Percentiles rank a stretch among this genome's conserved stretches.
Conservation (phyloP, 2,888 invertebrate species). For the Meiosimyza decipiens region DNA sequence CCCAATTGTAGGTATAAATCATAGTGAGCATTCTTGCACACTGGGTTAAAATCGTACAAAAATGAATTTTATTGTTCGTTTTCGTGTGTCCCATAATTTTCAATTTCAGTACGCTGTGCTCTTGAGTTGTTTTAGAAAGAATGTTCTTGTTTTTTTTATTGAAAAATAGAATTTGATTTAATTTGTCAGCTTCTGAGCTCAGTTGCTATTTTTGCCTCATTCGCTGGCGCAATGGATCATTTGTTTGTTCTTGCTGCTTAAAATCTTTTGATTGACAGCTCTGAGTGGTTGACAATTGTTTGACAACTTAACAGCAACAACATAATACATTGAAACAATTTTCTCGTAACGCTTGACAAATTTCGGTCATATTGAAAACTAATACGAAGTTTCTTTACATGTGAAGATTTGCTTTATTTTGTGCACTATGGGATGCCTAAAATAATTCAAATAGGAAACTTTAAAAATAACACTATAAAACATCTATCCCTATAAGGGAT, state of each 20-base stretch:
- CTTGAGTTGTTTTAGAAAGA: neutral
- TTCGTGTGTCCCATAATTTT: too few species aligned
- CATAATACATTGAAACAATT: slow-evolving; percentile 51
- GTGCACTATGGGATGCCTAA: neutral
- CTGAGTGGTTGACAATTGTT: slow-evolving; percentile 65
- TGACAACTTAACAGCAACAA: slow-evolving; percentile 56
- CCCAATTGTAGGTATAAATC: slow-evolving; percentile 36
- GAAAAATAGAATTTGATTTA: slow-evolving; percentile 33
- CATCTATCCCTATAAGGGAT: too few species aligned
- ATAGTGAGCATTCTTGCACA: slow-evolving; percentile 22
- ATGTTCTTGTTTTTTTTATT: neutral
- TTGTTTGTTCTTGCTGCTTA: slow-evolving; percentile 30
- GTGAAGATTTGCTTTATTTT: neutral
- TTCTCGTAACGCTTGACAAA: slow-evolving; percentile 64
- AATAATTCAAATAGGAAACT: neutral
- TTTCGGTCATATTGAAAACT: slow-evolving; percentile 50
- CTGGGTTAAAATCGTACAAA: too few species aligned
- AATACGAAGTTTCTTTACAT: neutral
- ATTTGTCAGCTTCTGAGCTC: slow-evolving; percentile 13
- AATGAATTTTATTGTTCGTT: too few species aligned
- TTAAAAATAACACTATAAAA: too few species aligned
- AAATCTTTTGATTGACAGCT: slow-evolving; percentile 64
- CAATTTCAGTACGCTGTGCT: too few species aligned
- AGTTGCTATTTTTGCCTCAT: slow-evolving; percentile 3
- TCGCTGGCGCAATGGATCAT: slow-evolving; percentile 18